These are phyloP conservation scores for Zygothrica quintamaculata DNA, from an alignment of 2,888 invertebrate genomes.

Conservation along the genomic window DNA sequence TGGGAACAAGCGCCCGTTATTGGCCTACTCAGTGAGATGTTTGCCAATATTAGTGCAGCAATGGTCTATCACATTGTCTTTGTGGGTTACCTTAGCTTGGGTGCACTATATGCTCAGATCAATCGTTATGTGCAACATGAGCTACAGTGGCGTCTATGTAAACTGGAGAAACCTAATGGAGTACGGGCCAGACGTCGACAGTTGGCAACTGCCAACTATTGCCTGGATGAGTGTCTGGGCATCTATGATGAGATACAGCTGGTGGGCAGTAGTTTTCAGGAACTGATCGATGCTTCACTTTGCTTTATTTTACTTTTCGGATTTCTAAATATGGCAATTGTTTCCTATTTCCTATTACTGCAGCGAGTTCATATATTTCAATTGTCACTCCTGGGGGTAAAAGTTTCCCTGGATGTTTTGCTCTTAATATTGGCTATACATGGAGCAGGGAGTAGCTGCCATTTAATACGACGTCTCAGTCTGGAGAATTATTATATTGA, in stretches of 20 bases:
- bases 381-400: not conserved
- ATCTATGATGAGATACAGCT: constrained; percentile 60
- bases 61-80: constrained; percentile 54
- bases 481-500: constrained; percentile 56
- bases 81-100: constrained; percentile 60
- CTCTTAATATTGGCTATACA: constrained; percentile 60
- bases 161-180: constrained; percentile 17
- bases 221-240: constrained; percentile 51
- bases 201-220: constrained; percentile 13
- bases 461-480: constrained; percentile 42
- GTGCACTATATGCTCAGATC: constrained; percentile 48
- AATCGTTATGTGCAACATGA: constrained; percentile 54
- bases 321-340: constrained; percentile 30
- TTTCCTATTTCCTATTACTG: constrained; percentile 26
- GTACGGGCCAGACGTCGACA: constrained; percentile 5
- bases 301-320: constrained; percentile 34
- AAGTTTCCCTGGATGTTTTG: constrained; percentile 51
- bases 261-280: constrained; percentile 42
- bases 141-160: constrained; percentile 39
- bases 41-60: constrained; percentile 13
- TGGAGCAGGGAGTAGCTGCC: constrained; percentile 46
- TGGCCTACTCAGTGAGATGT: not conserved
- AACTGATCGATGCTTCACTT: constrained; percentile 55
- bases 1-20: too few relatives aligned
- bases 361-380: not conserved